Evolutionary conservation across 2,888 invertebrate species (phyloP).

Genomic region (Thecophora atra): DNA sequence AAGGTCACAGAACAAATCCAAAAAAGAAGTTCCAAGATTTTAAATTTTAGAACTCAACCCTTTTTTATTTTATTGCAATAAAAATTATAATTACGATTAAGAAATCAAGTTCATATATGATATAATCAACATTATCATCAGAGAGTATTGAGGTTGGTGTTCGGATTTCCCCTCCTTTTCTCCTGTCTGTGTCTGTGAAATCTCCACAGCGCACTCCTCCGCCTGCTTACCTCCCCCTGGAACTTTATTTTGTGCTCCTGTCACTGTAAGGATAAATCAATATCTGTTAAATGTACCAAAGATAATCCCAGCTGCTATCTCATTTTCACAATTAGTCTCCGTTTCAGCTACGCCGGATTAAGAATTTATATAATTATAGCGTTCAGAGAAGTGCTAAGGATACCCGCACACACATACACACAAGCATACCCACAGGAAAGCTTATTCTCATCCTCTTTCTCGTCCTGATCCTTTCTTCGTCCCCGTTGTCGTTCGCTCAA

Average conservation of each 20-base stretch:
- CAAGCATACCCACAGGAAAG: background rate
- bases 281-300: slow-evolving; percentile 50
- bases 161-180: background rate
- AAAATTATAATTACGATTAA: background rate
- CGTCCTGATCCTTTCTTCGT: no score
- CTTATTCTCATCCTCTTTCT: background rate
- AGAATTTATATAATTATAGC: slow-evolving; percentile 23
- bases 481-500: background rate
- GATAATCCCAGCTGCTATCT: slow-evolving; percentile 54
- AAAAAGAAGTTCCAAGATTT: background rate
- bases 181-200: background rate
- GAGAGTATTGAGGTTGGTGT: background rate
- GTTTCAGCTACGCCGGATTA: slow-evolving; percentile 38
- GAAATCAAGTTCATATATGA: no score
- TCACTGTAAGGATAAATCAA: slow-evolving; percentile 5
- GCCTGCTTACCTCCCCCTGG: background rate
- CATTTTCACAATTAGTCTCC: slow-evolving; percentile 55
- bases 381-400: background rate
- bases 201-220: background rate
- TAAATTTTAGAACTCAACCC: no score
- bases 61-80: no score
- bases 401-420: slow-evolving; percentile 9
- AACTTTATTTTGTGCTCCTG: background rate
- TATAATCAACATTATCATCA: background rate
- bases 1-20: background rate